phyloP scores from a whole-genome alignment of 2,797 vertebrate species.

The Xenentodon cancila region DNA sequence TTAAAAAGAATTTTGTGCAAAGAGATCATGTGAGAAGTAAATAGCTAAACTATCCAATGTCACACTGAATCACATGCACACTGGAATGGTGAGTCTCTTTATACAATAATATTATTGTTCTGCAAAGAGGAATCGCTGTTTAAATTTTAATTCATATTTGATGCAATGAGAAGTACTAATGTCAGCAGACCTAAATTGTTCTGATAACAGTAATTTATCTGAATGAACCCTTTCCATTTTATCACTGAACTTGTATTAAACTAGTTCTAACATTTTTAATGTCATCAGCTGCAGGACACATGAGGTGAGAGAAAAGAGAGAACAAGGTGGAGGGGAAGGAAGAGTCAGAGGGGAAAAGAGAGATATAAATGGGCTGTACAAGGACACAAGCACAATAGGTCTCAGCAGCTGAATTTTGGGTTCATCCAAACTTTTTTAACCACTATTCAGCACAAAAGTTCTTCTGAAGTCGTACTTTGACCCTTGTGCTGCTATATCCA shows the following conservation, averaged over 20 bases:
- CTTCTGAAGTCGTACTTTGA: constrained; percentile 6
- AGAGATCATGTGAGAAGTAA: too few species aligned
- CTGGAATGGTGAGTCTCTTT: too few species aligned
- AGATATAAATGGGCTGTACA: constrained; percentile 17
- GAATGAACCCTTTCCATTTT: constrained; percentile 82
- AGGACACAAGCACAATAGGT: constrained; percentile 21
- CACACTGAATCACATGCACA: too few species aligned
- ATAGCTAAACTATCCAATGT: too few species aligned
- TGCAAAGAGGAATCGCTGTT: too few species aligned
- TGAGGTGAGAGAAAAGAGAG: constrained; percentile 55
- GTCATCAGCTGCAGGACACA: constrained; percentile 70
- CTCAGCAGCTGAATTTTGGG: constrained; percentile 5
- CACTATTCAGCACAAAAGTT: constrained; percentile 18
- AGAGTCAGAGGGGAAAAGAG: constrained; percentile 7
- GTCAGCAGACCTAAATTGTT: constrained; percentile 47
- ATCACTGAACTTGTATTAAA: constrained; percentile 80
- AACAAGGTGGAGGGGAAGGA: constrained; percentile 24
- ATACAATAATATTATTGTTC: too few species aligned
- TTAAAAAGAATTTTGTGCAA: too few species aligned
- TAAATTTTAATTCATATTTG: neutral
- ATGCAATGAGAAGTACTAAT: constrained; percentile 8
- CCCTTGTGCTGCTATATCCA: constrained; percentile 19
- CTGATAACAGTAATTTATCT: constrained; percentile 65
- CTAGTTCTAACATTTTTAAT: constrained; percentile 77
- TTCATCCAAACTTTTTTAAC: constrained; percentile 25